These are phyloP conservation scores for Passer domesticus DNA, from an alignment of 2,113 vertebrate species.

Conservation along the genomic window DNA sequence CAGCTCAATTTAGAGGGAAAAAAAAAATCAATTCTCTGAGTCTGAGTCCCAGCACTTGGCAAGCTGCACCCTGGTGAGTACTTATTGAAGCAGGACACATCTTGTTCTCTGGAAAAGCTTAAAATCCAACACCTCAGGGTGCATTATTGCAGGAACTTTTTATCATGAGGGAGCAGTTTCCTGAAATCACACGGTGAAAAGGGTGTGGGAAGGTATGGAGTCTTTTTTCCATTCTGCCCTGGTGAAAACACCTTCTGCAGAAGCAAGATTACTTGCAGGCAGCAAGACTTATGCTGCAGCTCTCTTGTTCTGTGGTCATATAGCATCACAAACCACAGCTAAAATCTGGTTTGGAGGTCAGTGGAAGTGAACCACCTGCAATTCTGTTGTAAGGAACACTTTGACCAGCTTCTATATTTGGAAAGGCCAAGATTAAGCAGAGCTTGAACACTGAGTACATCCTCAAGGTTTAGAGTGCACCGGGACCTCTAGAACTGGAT, in stretches of 20 bases:
- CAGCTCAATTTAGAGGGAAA: background rate
- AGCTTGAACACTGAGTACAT: background rate
- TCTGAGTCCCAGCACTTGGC: constrained; percentile 25
- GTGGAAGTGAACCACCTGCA: background rate
- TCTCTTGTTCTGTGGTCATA: background rate
- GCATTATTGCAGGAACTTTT: constrained; percentile 31
- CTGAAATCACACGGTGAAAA: background rate
- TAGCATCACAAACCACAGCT: background rate
- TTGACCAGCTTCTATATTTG: background rate
- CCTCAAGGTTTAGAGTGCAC: background rate
- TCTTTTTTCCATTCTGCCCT: background rate
- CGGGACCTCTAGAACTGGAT: background rate
- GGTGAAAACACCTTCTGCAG: background rate
- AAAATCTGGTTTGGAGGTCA: background rate
- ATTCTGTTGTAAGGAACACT: background rate
- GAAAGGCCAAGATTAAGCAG: background rate
- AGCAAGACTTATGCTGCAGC: background rate
- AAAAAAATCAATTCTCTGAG: background rate
- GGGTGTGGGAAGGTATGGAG: background rate
- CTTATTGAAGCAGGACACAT: constrained; percentile 27
- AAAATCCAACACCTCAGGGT: constrained; percentile 42
- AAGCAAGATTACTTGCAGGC: background rate
- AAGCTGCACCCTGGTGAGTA: background rate
- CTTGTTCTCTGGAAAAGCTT: constrained; percentile 51
- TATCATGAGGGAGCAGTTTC: constrained; percentile 40